Conservation (phyloP, 2,888 invertebrate genomes). For the Hydrotaea diabolus region DNA sequence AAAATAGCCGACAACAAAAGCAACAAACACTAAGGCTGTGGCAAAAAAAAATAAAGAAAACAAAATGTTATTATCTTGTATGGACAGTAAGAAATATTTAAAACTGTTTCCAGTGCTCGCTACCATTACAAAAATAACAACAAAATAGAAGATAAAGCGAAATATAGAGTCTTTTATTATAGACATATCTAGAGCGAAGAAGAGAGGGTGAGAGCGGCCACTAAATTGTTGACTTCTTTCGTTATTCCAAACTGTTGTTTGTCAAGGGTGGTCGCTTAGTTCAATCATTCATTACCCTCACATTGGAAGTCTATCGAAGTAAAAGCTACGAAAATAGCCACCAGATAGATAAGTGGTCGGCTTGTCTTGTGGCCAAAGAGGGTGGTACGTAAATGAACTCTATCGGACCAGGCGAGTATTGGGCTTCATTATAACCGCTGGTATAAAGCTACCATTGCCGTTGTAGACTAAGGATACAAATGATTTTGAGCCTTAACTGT, state of each 20-base stretch:
- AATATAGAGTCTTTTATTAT: no score
- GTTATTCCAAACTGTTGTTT: no score
- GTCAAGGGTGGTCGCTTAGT: neutral
- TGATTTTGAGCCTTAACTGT: no score
- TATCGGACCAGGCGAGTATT: neutral
- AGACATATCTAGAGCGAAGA: no score
- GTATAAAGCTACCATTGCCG: no score
- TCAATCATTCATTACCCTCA: neutral
- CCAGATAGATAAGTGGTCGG: neutral
- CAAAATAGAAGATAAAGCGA: neutral
- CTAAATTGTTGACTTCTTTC: no score
- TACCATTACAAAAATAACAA: neutral
- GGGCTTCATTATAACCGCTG: no score
- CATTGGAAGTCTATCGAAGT: neutral
- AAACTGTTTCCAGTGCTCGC: neutral
- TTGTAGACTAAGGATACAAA: no score
- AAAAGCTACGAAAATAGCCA: neutral
- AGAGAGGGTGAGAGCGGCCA: neutral
- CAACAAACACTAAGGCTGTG: neutral
- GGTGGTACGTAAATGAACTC: neutral
- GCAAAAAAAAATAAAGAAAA: constrained; percentile 18
- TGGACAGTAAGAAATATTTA: neutral
- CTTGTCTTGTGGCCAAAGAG: neutral
- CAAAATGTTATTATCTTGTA: constrained; percentile 43
- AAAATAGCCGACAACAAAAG: constrained; percentile 15